Base-by-base conservation (phyloP, 2,888 invertebrate genomes). In the Drosophila meridiana region DNA sequence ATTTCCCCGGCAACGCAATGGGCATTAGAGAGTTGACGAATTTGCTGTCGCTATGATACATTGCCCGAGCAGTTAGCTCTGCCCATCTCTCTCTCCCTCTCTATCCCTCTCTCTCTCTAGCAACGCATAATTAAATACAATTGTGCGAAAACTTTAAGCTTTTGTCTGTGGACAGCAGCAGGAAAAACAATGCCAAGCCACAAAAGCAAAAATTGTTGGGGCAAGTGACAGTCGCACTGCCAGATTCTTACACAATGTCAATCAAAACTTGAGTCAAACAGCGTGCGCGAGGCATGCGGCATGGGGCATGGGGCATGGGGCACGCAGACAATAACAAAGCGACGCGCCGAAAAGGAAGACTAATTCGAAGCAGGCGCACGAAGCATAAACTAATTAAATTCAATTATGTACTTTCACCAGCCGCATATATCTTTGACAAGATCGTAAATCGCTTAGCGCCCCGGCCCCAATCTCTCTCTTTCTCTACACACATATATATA, bases 51-150 rank as follows among this genome's bases (percentile, higher is more conserved):
- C 20, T 14, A 32, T 50, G 32, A 42, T 20, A 42, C 42, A 13
- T 42, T 30, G 8, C 28, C 40, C 36, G 3, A 38, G 6, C 30
- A 14, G 43, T 42, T 42, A 28, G 28, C 52, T 32, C n/a, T 3
- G 20, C 20, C 20, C 20, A 20, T 20, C 28, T 28, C 40, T 28
- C n/a, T 8, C 32, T 57, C 14, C 13, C 20, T 13, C 7, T 8
- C 57, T 13, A 20, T 9, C 14, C 13, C 42, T 32, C 9, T 32
- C 7, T 42, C 13, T 40, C 40, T 40, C 3, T 56, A 55, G 60
- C 78, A 71, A 62, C 70, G 90, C 86, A 90, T 84, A 90, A 84
- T 89, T 90, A 90, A 82, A 86, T 88, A 74, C 72, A 90, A 87
- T 82, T 87, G 86, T 76, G 76, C 73, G 69, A 85, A 72, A 85